Evolutionary conservation across 1,140 invertebrate species (phyloP), one percentile per base, ranked within the genome.

Genomic region (Calliphora vicina): DNA sequence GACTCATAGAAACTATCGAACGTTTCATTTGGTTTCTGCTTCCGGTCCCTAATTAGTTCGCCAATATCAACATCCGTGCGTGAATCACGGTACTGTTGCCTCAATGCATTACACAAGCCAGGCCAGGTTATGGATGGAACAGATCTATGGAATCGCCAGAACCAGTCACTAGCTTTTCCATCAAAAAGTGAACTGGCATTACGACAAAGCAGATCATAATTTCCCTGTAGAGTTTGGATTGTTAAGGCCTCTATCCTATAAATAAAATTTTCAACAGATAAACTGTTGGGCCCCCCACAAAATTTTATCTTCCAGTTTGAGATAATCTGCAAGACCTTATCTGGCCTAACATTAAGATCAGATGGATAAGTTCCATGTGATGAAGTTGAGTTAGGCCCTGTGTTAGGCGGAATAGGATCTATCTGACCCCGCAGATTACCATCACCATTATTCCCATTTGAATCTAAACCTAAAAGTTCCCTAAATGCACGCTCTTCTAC

Each of bases 51-150:
- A 17, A 82, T 82, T 12, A 71, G 57, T 12, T 71, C 27, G 6
- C 26, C n/a, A 27, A 74, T 82, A 17, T 82, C 81, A 73, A 42
- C 20, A 35, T 82, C 81, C 3, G 81, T 42, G n/a, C 8, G 23
- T 43, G 35, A 67, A 23, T 42, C 43, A 15, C 67, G 29, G 29
- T 42, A 82, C 12, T 82, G 81, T 15, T 26, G 25, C 8, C 27
- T 61, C 29, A 82, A 27, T 2, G 26, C 81, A n/a, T n/a, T 82
- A 13, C 61, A 72, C 10, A 82, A 20, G 4, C 72, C 81, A 23
- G 35, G 20, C 57, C 61, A 82, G 0, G 27, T 15, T 15, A 72
- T 27, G 23, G 20, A 26, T 17, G 23, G 20, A 10, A 73, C 81
- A 17, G 61, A 25, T 12, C 67, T 17, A 72, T 73, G 61, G 15